A percentile compares a stretch with the other conserved stretches of the same genome.
Conservation (phyloP, 2,113 vertebrate species). For the Cygnus buccinator region DNA sequence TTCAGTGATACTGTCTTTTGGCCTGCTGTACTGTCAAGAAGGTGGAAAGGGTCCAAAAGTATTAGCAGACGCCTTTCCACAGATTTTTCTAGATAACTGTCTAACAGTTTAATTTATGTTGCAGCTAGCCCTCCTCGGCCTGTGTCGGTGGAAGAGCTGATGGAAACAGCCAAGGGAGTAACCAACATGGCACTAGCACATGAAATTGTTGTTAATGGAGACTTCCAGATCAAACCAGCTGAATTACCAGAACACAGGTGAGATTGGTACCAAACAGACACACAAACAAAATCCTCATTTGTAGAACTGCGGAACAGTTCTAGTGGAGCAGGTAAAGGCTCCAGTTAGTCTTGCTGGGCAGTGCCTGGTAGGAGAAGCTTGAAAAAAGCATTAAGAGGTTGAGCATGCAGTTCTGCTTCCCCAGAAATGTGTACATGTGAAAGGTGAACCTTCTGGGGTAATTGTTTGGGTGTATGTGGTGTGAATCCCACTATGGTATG, state of each 20-base stretch:
- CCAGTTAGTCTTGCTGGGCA: neutral
- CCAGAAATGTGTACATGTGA: neutral
- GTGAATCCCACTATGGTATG: neutral
- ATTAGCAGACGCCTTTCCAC: neutral
- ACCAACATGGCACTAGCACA: constrained; percentile 97
- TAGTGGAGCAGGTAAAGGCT: neutral
- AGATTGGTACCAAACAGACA: neutral
- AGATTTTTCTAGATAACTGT: neutral
- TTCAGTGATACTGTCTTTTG: neutral
- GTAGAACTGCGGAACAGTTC: neutral
- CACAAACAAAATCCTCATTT: neutral
- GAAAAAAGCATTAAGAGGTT: neutral
- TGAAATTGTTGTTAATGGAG: constrained; percentile 91
- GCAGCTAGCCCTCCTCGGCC: constrained; percentile 87
- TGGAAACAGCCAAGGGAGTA: constrained; percentile 91
- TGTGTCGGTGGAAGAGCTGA: constrained; percentile 89
- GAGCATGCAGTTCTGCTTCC: neutral
- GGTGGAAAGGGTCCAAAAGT: neutral
- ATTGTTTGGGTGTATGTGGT: neutral
- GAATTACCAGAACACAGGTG: constrained; percentile 91
- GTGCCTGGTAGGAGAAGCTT: neutral
- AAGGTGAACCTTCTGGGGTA: neutral
- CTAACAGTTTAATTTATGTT: constrained; percentile 52
- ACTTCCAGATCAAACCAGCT: constrained; percentile 88
- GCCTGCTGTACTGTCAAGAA: neutral